These are phyloP conservation scores for Mesaphorura yosii DNA, from an alignment of 1,140 invertebrate genomes.

Conservation along the genomic window DNA sequence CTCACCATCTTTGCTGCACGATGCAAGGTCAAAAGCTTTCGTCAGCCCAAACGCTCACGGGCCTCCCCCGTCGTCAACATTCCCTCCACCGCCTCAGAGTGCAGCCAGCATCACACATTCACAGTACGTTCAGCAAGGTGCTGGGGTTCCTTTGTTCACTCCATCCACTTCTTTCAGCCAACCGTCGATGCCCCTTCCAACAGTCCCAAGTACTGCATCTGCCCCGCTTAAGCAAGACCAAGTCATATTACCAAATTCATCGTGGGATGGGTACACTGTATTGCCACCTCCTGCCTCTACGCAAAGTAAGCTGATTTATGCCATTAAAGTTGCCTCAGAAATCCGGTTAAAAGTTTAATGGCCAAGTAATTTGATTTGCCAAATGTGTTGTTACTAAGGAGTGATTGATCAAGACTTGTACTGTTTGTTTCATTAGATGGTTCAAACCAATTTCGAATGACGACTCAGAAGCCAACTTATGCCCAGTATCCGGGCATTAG, in stretches of 20 bases:
- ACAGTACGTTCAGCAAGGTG: too few species aligned
- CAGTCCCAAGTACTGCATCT: background rate
- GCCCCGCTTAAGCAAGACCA: background rate
- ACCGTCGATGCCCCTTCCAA: background rate
- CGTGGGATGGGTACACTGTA: background rate
- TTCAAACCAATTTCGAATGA: slow-evolving; percentile 11
- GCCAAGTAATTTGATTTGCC: background rate
- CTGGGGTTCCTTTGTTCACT: too few species aligned
- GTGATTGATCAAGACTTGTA: too few species aligned
- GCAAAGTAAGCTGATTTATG: too few species aligned
- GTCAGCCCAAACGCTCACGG: too few species aligned
- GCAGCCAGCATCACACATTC: background rate
- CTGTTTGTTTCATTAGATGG: too few species aligned
- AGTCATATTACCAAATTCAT: background rate
- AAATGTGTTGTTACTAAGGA: background rate
- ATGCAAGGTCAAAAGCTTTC: too few species aligned
- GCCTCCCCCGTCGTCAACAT: too few species aligned
- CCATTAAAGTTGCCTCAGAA: too few species aligned
- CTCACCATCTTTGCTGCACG: background rate
- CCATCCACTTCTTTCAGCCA: too few species aligned
- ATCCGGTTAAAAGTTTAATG: too few species aligned
- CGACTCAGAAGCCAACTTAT: slow-evolving; percentile 4
- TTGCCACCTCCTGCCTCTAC: too few species aligned
- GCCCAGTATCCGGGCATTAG: slow-evolving; percentile 16
- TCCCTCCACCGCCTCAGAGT: background rate